These are phyloP conservation scores for Sarcophaga variegata DNA, from an alignment of 2,888 invertebrate species.

Conservation along the genomic window DNA sequence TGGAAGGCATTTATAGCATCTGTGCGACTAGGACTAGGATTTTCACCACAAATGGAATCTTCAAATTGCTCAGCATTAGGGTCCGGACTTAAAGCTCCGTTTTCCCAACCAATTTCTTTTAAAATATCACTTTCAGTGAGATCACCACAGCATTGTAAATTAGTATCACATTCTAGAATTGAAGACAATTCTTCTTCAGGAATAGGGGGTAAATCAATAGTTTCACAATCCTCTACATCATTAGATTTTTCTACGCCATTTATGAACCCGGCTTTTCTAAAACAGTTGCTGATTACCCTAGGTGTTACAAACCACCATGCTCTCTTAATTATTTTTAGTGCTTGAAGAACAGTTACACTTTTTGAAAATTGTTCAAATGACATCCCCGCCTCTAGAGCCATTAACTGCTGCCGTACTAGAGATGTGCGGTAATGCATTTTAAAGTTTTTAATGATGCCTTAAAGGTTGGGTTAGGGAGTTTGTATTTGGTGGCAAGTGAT, in stretches of 20 bases:
- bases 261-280: constrained; percentile 37
- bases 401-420: not conserved
- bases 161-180: constrained; percentile 15
- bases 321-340: constrained; percentile 26
- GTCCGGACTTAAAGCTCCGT: not conserved
- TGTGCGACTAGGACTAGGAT: constrained; percentile 3
- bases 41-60: not conserved
- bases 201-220: constrained; percentile 11
- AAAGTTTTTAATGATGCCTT: constrained; percentile 29
- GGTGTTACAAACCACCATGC: constrained; percentile 18
- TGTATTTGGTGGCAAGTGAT: constrained; percentile 42
- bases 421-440: constrained; percentile 27
- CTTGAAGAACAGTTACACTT: constrained; percentile 29
- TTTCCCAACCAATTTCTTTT: constrained; percentile 37
- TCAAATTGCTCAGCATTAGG: constrained; percentile 1
- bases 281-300: constrained; percentile 3
- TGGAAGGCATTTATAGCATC: constrained; percentile 2
- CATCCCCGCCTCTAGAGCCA: not conserved
- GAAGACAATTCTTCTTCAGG: not conserved
- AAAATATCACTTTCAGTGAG: constrained; percentile 44
- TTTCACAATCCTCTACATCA: constrained; percentile 30
- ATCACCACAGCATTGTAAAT: constrained; percentile 32
- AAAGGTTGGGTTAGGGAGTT: not conserved
- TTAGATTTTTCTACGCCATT: constrained; percentile 19
- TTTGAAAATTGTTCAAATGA: constrained; percentile 32